Evolutionary conservation across 2,113 vertebrate species (phyloP).

Genomic region (Toxostoma redivivum): DNA sequence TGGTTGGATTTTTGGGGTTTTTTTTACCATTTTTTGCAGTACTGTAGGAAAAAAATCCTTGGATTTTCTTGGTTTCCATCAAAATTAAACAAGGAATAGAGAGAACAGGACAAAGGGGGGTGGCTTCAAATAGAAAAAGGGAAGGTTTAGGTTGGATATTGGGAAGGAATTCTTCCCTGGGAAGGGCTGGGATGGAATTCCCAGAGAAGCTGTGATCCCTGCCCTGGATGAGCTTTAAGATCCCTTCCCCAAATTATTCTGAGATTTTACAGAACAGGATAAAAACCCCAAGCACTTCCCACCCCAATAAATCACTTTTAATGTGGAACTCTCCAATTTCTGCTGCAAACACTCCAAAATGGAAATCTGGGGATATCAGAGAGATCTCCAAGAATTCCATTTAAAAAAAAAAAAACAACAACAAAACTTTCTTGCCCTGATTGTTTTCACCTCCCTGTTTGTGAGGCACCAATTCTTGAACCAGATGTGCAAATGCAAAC

Average conservation of each 20-base stretch:
- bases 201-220: background rate
- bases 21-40: background rate
- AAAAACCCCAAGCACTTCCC: background rate
- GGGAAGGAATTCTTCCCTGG: background rate
- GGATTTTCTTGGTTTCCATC: background rate
- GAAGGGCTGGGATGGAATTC: background rate
- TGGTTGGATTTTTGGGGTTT: background rate
- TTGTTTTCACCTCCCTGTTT: background rate
- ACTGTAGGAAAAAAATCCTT: background rate
- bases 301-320: background rate
- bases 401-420: background rate
- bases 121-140: background rate
- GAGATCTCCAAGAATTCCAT: background rate
- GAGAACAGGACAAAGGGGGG: background rate
- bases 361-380: background rate
- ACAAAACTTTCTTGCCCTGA: background rate
- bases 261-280: accelerated
- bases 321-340: background rate
- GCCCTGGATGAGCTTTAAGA: background rate
- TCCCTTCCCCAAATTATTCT: background rate
- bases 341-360: background rate
- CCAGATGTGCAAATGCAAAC: background rate
- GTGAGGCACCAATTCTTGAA: background rate
- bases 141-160: background rate
- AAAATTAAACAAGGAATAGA: accelerated